phyloP scores from a whole-genome alignment of 2,797 vertebrate genomes.

The Nothura maculosa region DNA sequence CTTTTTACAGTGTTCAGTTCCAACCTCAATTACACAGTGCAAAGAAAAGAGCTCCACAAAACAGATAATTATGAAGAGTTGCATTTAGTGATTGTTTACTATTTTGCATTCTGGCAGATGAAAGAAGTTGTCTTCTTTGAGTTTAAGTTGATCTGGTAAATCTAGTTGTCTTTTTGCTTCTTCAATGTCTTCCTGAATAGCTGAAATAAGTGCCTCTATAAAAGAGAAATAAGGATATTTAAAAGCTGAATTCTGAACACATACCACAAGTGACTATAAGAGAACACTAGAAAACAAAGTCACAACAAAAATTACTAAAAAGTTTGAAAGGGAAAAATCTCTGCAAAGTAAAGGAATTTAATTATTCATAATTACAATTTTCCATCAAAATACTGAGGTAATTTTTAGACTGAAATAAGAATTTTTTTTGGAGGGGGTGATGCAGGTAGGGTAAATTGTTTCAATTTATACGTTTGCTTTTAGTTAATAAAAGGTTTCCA shows the following conservation, averaged over 20 bases:
- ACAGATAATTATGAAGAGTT: neutral
- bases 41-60: constrained; percentile 13
- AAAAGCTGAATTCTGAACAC: neutral
- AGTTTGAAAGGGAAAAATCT: neutral
- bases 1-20: neutral
- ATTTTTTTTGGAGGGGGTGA: neutral
- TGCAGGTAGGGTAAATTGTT: neutral
- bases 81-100: constrained; percentile 87
- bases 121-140: constrained; percentile 93
- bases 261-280: neutral
- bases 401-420: neutral
- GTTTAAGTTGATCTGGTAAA: constrained; percentile 89
- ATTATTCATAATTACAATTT: neutral
- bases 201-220: constrained; percentile 92
- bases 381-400: neutral
- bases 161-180: constrained; percentile 91
- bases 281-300: neutral
- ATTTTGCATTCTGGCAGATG: constrained; percentile 81
- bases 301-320: neutral
- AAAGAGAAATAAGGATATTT: neutral
- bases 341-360: neutral
- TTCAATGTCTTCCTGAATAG: constrained; percentile 93
- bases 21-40: constrained; percentile 10
- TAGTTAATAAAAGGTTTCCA: neutral
- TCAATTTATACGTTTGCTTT: neutral